A percentile compares a stretch with the other conserved stretches of the same genome.
Conservation (phyloP, 1,140 invertebrate genomes). For the Heliothis subflexa region DNA sequence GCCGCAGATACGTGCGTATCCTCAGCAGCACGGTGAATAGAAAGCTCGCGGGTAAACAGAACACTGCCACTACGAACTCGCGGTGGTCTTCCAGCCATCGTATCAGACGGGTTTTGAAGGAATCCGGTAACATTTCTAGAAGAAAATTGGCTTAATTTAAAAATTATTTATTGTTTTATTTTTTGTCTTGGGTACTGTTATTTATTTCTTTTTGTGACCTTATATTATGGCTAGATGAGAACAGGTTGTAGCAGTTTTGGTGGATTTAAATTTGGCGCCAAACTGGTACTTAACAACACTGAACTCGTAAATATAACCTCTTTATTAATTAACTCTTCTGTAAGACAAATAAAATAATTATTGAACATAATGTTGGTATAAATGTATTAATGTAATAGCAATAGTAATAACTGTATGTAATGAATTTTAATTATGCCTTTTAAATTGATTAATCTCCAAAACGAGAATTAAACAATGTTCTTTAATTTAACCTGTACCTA, state of each 20-base stretch:
- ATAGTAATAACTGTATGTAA: too few species aligned
- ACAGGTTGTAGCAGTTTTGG: neutral
- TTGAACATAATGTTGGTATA: too few species aligned
- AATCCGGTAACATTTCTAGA: conserved; percentile 33
- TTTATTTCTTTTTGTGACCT: too few species aligned
- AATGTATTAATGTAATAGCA: too few species aligned
- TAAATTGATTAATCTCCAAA: too few species aligned
- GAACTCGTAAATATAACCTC: conserved; percentile 22
- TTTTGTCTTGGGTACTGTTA: too few species aligned
- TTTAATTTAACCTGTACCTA: neutral
- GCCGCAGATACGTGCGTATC: conserved; percentile 79
- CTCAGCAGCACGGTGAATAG: conserved; percentile 87
- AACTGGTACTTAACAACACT: neutral
- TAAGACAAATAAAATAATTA: neutral
- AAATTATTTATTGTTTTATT: too few species aligned
- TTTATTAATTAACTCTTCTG: neutral
- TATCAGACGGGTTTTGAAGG: conserved; percentile 71
- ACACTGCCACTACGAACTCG: conserved; percentile 88
- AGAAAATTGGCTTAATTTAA: too few species aligned
- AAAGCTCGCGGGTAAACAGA: conserved; percentile 89
- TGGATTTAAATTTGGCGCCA: conserved; percentile 18
- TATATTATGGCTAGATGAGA: neutral
- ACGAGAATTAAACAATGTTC: neutral
- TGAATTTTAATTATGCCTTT: too few species aligned
- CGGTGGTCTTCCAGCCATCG: conserved; percentile 88